These are phyloP conservation scores for Phrynosoma blainvillii DNA, from an alignment of 2,113 vertebrate species.

Conservation along the genomic window DNA sequence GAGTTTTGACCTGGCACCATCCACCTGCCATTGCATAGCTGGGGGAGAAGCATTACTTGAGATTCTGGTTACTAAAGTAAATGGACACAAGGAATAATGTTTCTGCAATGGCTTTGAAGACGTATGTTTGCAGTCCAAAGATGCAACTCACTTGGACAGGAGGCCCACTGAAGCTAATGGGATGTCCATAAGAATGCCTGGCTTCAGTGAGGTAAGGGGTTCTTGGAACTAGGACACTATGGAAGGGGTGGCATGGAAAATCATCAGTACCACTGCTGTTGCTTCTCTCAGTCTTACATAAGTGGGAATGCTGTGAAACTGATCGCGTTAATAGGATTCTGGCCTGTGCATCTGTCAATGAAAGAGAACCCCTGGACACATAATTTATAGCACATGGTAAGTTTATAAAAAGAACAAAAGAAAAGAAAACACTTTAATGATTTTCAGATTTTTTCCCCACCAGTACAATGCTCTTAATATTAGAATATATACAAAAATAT, in stretches of 20 bases:
- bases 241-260: too few relatives aligned
- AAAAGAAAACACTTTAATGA: conserved; percentile 17
- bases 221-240: too few relatives aligned
- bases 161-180: background rate
- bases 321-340: too few relatives aligned
- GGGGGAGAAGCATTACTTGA: too few relatives aligned
- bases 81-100: too few relatives aligned
- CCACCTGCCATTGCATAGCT: too few relatives aligned
- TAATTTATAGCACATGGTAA: background rate
- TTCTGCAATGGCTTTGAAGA: background rate
- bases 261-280: too few relatives aligned
- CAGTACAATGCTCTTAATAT: fast-evolving
- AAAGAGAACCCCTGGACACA: background rate
- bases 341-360: too few relatives aligned
- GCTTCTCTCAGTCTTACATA: too few relatives aligned
- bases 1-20: too few relatives aligned
- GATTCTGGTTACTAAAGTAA: background rate
- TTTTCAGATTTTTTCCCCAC: background rate
- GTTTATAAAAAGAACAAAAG: background rate
- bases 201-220: too few relatives aligned
- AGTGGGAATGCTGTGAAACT: too few relatives aligned
- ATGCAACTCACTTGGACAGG: background rate
- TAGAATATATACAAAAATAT: background rate
- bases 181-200: background rate
- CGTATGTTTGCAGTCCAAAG: background rate